Conservation (phyloP, 2,113 vertebrate species). For the Sebastes schlegelii region DNA sequence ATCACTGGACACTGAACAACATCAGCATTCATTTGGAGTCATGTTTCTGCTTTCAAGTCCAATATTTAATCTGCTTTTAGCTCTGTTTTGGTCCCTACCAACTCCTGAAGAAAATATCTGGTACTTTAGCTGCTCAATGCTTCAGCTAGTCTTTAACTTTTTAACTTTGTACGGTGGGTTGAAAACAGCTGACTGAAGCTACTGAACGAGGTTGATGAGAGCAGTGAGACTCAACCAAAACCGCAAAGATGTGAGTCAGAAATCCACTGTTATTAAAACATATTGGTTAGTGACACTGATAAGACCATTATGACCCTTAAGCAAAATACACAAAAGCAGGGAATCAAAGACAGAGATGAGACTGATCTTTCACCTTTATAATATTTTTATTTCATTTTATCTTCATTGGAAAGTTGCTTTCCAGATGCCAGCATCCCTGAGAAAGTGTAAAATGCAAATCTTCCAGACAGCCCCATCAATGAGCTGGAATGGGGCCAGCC, state of each 20-base stretch:
- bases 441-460: constrained; percentile 77
- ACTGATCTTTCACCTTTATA: constrained; percentile 42
- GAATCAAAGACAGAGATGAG: constrained; percentile 8
- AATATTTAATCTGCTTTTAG: not conserved
- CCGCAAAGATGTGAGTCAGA: not conserved
- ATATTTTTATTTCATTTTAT: constrained; percentile 62
- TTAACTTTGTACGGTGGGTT: not conserved
- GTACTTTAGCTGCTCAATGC: too few relatives aligned
- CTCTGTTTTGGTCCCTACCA: too few relatives aligned
- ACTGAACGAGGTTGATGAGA: not conserved
- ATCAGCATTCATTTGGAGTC: not conserved
- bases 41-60: not conserved
- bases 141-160: not conserved
- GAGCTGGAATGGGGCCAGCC: constrained; percentile 45
- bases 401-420: constrained; percentile 78
- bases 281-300: not conserved
- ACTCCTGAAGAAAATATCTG: not conserved
- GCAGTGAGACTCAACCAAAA: not conserved
- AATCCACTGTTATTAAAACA: not conserved
- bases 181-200: not conserved
- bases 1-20: not conserved
- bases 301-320: not conserved
- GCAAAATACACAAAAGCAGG: not conserved
- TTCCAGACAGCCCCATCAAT: constrained; percentile 58
- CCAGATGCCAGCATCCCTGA: constrained; percentile 86